Evolutionary conservation across 2,888 invertebrate genomes (phyloP).

Genomic region (Melinaea marsaeus): DNA sequence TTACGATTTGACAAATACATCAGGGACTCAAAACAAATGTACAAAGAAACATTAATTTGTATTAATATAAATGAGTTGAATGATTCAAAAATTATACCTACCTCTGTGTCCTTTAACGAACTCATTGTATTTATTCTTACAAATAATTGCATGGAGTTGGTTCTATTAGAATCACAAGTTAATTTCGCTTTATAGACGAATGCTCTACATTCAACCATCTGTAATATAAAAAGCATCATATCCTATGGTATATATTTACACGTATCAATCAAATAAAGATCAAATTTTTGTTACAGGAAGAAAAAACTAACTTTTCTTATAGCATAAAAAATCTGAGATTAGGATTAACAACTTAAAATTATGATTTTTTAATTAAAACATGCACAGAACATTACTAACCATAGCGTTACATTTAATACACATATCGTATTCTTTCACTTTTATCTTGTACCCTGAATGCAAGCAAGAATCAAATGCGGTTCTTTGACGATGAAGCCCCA

Average conservation of each 20-base stretch:
- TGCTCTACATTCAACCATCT: conserved; percentile 79
- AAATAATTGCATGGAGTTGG: conserved; percentile 73
- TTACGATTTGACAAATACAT: too few relatives aligned
- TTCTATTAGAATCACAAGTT: conserved; percentile 61
- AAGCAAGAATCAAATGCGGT: conserved; percentile 43
- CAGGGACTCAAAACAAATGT: too few relatives aligned
- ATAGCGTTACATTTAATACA: conserved; percentile 44
- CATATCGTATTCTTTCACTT: conserved; percentile 50
- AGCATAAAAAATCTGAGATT: too few relatives aligned
- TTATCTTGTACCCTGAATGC: conserved; percentile 48
- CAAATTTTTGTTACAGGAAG: too few relatives aligned
- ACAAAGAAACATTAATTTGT: too few relatives aligned
- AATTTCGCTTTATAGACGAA: conserved; percentile 84
- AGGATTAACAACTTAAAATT: too few relatives aligned
- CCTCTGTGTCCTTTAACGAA: conserved; percentile 49
- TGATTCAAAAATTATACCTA: conserved; percentile 32
- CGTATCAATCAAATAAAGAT: not conserved
- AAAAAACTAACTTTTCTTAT: too few relatives aligned
- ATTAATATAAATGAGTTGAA: not conserved
- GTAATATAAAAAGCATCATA: conserved; percentile 31
- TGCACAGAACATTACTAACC: conserved; percentile 36
- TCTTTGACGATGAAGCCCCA: conserved; percentile 52
- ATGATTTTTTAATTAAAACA: too few relatives aligned
- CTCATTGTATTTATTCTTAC: conserved; percentile 52
- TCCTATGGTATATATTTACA: conserved; percentile 2